phyloP scores from a whole-genome alignment of 2,113 vertebrate species.

The Platichthys stellatus region DNA sequence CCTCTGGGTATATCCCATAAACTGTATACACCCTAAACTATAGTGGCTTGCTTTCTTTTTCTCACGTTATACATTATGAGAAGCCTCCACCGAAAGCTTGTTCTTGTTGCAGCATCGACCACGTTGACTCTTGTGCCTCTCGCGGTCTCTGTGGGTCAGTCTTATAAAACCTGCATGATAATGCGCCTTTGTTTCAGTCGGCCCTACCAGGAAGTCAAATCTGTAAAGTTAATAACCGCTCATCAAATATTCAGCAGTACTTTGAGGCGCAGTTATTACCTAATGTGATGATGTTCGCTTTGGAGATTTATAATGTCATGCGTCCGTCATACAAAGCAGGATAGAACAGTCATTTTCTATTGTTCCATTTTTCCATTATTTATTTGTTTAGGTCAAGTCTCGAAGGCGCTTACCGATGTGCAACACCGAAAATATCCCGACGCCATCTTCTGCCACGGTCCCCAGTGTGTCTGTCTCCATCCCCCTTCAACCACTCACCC shows the following conservation, averaged over 20 bases:
- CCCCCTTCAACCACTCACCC: conserved; percentile 70
- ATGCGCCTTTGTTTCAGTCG: conserved; percentile 43
- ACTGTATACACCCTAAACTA: background rate
- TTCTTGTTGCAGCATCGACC: background rate
- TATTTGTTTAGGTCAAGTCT: conserved; percentile 46
- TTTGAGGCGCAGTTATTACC: conserved; percentile 30
- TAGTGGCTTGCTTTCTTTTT: background rate
- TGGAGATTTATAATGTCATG: conserved; percentile 30
- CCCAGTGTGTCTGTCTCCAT: conserved; percentile 73
- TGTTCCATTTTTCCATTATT: background rate
- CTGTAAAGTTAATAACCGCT: conserved; percentile 52
- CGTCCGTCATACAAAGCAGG: conserved; percentile 10
- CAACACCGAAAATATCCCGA: conserved; percentile 57
- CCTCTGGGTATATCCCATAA: too few species aligned
- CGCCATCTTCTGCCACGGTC: conserved; percentile 56
- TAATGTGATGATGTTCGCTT: conserved; percentile 23
- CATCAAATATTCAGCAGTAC: conserved; percentile 73
- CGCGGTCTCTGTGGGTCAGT: conserved; percentile 25
- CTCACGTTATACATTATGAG: background rate
- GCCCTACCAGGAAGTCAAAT: conserved; percentile 63
- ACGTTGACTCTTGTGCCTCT: background rate
- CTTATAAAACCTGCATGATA: conserved; percentile 29
- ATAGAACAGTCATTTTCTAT: conserved; percentile 3
- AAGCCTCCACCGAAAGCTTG: background rate
- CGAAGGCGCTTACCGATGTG: conserved; percentile 40